These are phyloP conservation scores for Vulpes vulpes DNA, from an alignment of 2,113 vertebrate species.

Conservation along the genomic window DNA sequence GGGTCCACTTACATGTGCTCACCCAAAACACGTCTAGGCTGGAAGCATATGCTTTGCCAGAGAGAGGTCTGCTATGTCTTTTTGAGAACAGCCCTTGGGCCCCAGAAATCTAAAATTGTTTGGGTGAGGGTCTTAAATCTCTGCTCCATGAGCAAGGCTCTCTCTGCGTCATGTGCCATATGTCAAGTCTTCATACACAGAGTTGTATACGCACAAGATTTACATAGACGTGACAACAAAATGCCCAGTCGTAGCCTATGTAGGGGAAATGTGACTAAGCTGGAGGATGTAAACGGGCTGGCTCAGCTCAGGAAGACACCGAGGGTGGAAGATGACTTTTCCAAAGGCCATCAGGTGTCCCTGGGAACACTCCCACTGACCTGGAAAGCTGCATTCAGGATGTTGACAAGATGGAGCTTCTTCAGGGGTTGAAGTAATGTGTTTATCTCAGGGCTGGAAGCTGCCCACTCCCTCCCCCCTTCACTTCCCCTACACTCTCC, in stretches of 20 bases:
- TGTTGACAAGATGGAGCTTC: not conserved
- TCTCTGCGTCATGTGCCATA: not conserved
- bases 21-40: conserved; percentile 35
- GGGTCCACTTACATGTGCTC: not conserved
- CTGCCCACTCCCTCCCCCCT: not conserved
- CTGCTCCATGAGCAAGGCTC: not conserved
- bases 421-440: not conserved
- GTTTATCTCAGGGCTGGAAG: not conserved
- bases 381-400: not conserved
- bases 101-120: conserved; percentile 6
- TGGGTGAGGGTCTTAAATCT: conserved; percentile 47
- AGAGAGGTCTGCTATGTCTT: conserved; percentile 40
- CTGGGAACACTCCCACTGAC: not conserved
- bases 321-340: not conserved
- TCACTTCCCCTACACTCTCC: not conserved
- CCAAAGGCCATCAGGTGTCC: not conserved
- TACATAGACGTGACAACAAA: not conserved
- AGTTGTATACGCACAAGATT: conserved; percentile 3
- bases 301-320: not conserved
- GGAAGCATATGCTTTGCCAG: conserved; percentile 27
- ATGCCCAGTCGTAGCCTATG: not conserved
- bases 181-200: conserved; percentile 44
- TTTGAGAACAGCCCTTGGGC: not conserved
- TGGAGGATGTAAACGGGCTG: not conserved
- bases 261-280: not conserved